Percentiles rank a stretch among this genome's conserved stretches.
Evolutionary conservation across 2,113 vertebrate genomes (phyloP).

Genomic region (Vicugna pacos): DNA sequence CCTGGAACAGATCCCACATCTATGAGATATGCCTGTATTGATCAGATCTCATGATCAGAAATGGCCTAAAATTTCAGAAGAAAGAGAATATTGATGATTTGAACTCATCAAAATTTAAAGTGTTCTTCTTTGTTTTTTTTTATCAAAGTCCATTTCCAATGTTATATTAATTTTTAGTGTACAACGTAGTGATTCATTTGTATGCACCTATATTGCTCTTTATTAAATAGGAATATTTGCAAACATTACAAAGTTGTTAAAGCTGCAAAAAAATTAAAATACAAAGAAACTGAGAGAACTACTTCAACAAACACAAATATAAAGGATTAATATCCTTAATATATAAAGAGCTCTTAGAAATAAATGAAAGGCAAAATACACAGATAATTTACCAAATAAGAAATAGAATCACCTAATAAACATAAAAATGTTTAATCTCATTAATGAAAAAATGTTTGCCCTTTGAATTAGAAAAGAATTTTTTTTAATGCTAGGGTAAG

Average conservation of each 20-base stretch:
- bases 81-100: background rate
- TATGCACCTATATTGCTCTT: too few relatives aligned
- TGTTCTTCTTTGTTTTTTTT: background rate
- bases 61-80: background rate
- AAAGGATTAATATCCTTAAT: conserved; percentile 5
- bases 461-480: background rate
- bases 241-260: too few relatives aligned
- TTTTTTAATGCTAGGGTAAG: background rate
- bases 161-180: too few relatives aligned
- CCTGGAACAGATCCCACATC: background rate
- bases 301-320: background rate
- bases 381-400: background rate
- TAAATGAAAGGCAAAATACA: background rate
- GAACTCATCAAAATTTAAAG: background rate
- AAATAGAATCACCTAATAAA: background rate
- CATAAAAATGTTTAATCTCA: background rate
- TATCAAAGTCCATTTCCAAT: too few relatives aligned
- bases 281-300: background rate
- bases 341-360: background rate
- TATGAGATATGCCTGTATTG: background rate
- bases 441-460: background rate
- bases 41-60: background rate
- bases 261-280: background rate
- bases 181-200: too few relatives aligned
- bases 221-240: too few relatives aligned